A percentile compares a stretch with the other conserved stretches of the same genome.
These are phyloP conservation scores for Caenorhabditis briggsae DNA, from an alignment of 1,140 invertebrate genomes.

Conservation along the genomic window DNA sequence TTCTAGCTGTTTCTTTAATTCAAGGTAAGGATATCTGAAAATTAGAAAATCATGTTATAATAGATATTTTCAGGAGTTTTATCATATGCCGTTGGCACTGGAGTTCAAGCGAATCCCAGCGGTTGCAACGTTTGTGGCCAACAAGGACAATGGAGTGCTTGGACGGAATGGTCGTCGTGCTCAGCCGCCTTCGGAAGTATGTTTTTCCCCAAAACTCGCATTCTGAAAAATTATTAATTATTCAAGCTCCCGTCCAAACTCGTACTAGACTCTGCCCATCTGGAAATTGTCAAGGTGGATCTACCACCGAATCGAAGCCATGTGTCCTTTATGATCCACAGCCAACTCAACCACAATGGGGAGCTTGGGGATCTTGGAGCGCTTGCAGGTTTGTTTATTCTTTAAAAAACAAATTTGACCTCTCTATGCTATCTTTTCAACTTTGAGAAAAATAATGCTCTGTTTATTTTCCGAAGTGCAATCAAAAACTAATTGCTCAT, in stretches of 20 bases:
- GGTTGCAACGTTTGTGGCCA: slow-evolving; percentile 1
- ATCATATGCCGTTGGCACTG: slow-evolving; percentile 35
- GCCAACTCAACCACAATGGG: slow-evolving; percentile 72
- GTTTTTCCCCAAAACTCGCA: not conserved
- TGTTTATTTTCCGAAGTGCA: slow-evolving; percentile 5
- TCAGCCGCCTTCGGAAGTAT: slow-evolving; percentile 36
- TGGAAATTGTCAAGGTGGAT: slow-evolving; percentile 63
- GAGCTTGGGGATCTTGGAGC: slow-evolving; percentile 76
- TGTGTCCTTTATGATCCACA: slow-evolving; percentile 59
- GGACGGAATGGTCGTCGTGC: slow-evolving; percentile 48
- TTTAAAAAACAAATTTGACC: not conserved
- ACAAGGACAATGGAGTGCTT: slow-evolving; percentile 41
- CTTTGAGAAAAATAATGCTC: not conserved
- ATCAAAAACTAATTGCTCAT: not conserved
- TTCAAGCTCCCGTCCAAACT: slow-evolving; percentile 59
- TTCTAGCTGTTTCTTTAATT: slow-evolving; percentile 1
- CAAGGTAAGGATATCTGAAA: slow-evolving; percentile 6
- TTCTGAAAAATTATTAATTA: not conserved
- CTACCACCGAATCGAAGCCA: slow-evolving; percentile 54
- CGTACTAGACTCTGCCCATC: slow-evolving; percentile 59
- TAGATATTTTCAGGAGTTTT: slow-evolving; percentile 25
- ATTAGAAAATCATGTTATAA: not conserved
- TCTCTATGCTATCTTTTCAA: too few species aligned
- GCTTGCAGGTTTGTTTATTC: slow-evolving; percentile 61
- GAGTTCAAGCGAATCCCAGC: slow-evolving; percentile 43